Base-by-base conservation (phyloP, 2,888 invertebrate genomes). In the Aphidoletes aphidimyza region DNA sequence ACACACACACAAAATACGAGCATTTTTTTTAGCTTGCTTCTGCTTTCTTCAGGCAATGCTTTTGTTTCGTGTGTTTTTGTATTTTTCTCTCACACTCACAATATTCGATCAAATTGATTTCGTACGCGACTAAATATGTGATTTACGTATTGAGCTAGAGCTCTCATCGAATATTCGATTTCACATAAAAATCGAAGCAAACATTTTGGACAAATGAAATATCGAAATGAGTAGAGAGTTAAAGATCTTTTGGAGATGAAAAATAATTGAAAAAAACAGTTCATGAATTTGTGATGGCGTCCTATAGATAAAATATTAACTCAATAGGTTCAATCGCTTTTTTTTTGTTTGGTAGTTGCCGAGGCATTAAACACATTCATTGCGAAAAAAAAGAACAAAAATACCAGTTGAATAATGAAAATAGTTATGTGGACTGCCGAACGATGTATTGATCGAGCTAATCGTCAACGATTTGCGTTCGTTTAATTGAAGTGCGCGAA, bases 231-330 rank as follows among this genome's bases (percentile, higher is more conserved):
- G 30, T 69, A 34, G 69, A 14, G 14, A 69, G 34, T 30, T 69
- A 14, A 30, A 30, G 69, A 69, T 69, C 69, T 30, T 69, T 69
- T 69, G 30, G n/a, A 69, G 30, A 69, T 69, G 26, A 69, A 69
- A 69, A 69, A 69, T 69, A 26, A 69, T 69, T 69, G 69, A 34
- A 69, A 26, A 69, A 69, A 30, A 30, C 69, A 69, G 26, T 69
- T 30, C 34, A 30, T 34, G 42, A 6, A 42, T 6, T 42, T 42
- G 6, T 42, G 42, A 42, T 42, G 42, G n/a, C n/a, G n/a, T 22
- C 22, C 3, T 5, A 3, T 54, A 30, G 69, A 30, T 30, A 30
- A 14, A 69, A 30, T 30, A 22, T 19, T 3, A 30, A n/a, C 30
- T 69, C 30, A 14, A 26, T 34, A 11, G 14, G 26, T 69, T 6